Evolutionary conservation across 2,113 vertebrate genomes (phyloP).

Genomic region (Poicephalus gulielmi): DNA sequence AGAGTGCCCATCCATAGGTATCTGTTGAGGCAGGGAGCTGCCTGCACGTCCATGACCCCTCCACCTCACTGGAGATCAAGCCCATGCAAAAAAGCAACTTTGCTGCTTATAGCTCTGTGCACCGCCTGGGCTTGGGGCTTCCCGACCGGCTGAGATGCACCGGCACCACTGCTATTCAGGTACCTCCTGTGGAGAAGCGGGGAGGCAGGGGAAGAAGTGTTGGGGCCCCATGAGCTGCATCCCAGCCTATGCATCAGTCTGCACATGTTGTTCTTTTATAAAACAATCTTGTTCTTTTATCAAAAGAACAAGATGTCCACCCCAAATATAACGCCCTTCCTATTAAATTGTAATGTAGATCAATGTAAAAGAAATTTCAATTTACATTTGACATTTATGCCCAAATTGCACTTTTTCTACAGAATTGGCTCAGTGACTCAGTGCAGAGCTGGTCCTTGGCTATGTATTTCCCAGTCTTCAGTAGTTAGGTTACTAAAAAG

Average conservation of each 20-base stretch:
- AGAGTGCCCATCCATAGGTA: rapidly evolving
- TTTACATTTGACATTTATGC: not conserved
- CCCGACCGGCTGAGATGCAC: rapidly evolving
- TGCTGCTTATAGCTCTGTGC: not conserved
- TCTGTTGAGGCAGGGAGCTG: not conserved
- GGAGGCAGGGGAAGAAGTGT: rapidly evolving
- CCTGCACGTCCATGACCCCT: not conserved
- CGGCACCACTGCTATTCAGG: rapidly evolving
- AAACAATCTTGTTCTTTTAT: not conserved
- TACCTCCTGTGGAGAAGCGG: not conserved
- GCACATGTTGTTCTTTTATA: not conserved
- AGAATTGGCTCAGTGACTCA: not conserved
- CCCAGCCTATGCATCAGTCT: not conserved
- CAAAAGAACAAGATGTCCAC: not conserved
- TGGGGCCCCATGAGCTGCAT: not conserved
- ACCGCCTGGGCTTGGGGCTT: rapidly evolving
- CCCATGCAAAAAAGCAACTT: not conserved
- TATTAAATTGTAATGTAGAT: not conserved
- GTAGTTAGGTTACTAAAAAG: not conserved
- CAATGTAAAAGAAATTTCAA: not conserved
- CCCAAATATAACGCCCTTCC: slow-evolving; percentile 6
- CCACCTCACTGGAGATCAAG: not conserved
- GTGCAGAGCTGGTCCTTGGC: not conserved
- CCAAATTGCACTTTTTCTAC: not conserved
- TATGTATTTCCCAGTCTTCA: not conserved